These are phyloP conservation scores for Thalpophila matura DNA, from an alignment of 2,888 invertebrate species.

Conservation along the genomic window DNA sequence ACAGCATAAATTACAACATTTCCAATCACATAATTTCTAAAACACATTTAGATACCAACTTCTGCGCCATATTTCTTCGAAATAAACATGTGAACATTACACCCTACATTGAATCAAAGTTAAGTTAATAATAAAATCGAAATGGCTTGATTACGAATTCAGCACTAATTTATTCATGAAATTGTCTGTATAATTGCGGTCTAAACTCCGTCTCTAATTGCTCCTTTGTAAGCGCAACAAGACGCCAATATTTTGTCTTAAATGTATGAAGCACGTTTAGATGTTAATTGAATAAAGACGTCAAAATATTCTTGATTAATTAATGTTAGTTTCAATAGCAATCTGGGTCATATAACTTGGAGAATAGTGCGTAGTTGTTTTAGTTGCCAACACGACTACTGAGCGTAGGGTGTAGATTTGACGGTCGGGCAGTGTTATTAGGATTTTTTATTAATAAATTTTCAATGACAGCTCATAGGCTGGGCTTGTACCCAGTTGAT, in stretches of 20 bases:
- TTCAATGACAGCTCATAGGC: no score
- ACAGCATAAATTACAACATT: neutral
- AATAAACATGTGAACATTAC: constrained; percentile 18
- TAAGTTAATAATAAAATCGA: constrained; percentile 54
- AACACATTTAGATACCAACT: neutral
- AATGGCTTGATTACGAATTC: constrained; percentile 51
- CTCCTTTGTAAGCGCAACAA: constrained; percentile 61
- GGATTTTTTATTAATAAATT: no score
- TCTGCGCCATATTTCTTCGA: constrained; percentile 7
- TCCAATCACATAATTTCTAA: neutral
- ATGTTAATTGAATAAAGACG: constrained; percentile 9
- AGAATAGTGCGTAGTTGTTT: no score
- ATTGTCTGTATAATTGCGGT: constrained; percentile 66
- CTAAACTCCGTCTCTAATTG: constrained; percentile 63
- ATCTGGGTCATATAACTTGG: no score
- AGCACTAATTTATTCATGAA: constrained; percentile 65
- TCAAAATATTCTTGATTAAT: constrained; percentile 1
- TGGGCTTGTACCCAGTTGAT: no score
- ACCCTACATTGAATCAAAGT: constrained; percentile 46
- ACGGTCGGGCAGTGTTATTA: no score
- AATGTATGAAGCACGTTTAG: constrained; percentile 18
- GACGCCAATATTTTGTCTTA: constrained; percentile 40
- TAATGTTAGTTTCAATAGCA: neutral
- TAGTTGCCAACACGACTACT: no score
- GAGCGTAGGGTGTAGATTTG: no score